Evolutionary conservation across 2,888 invertebrate genomes (phyloP).

Genomic region (Mesorhabditis sp.): DNA sequence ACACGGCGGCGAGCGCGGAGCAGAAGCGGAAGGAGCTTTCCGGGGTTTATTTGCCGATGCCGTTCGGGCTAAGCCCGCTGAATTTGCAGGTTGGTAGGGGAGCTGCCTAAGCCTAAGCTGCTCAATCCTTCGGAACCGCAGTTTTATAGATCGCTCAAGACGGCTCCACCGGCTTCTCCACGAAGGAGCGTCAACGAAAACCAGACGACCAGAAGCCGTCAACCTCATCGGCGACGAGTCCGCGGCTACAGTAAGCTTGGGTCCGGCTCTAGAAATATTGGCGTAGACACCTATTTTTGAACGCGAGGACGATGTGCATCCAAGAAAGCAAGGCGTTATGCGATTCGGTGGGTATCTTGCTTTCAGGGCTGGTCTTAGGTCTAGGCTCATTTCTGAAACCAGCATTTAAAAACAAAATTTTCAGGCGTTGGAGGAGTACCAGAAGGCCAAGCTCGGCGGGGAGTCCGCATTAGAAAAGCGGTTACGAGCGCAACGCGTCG

Average conservation of each 20-base stretch:
- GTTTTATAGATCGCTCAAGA: background rate
- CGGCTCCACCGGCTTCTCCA: background rate
- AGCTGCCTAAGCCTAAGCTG: background rate
- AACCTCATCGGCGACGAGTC: background rate
- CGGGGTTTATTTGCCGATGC: constrained; percentile 5
- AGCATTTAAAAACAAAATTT: background rate
- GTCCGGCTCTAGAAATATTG: background rate
- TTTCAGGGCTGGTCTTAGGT: too few species aligned
- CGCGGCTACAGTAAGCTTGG: background rate
- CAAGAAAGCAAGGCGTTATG: background rate
- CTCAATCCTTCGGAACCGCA: background rate
- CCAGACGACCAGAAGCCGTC: background rate
- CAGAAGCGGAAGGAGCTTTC: background rate
- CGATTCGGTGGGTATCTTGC: background rate
- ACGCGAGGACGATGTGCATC: constrained; percentile 2
- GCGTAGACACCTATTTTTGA: background rate
- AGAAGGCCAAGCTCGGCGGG: background rate
- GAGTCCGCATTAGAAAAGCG: background rate
- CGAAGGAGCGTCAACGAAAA: background rate
- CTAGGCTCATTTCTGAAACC: background rate
- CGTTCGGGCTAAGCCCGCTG: background rate
- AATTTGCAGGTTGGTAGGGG: background rate
- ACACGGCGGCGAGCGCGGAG: constrained; percentile 2
- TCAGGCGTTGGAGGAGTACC: background rate
- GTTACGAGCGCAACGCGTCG: background rate